Evolutionary conservation across 2,888 invertebrate species (phyloP).

Genomic region (Hirtodrosophila histrioides): DNA sequence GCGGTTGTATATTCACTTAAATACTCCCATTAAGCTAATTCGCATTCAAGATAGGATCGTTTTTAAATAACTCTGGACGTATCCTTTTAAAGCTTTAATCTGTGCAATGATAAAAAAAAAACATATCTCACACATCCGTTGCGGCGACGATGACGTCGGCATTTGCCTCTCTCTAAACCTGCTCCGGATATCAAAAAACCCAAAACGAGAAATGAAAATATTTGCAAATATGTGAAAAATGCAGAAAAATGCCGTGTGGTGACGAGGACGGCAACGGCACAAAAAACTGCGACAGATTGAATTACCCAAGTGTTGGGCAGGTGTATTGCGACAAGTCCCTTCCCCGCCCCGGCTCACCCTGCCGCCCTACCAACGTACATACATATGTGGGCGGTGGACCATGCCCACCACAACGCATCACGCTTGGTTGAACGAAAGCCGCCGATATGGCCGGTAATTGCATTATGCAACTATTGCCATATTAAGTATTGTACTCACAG

Average conservation of each 20-base stretch:
- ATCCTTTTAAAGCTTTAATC: slow-evolving; percentile 14
- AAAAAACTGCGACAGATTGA: slow-evolving; percentile 74
- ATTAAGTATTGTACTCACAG: slow-evolving; percentile 74
- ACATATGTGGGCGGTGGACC: slow-evolving; percentile 16
- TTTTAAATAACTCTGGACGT: too few relatives aligned
- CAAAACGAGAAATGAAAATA: slow-evolving; percentile 67
- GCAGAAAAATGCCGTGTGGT: slow-evolving; percentile 56
- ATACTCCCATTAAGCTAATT: not conserved
- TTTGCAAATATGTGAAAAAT: slow-evolving; percentile 77
- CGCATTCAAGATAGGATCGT: not conserved
- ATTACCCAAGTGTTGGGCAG: slow-evolving; percentile 57
- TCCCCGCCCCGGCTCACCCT: too few relatives aligned
- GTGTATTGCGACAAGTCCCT: slow-evolving; percentile 20
- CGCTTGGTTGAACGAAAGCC: slow-evolving; percentile 46
- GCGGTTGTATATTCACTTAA: too few relatives aligned
- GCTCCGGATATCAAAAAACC: slow-evolving; percentile 44
- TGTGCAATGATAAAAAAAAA: slow-evolving; percentile 6
- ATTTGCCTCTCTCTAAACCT: slow-evolving; percentile 34
- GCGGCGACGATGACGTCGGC: slow-evolving; percentile 28
- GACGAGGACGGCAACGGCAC: slow-evolving; percentile 26
- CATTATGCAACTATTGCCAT: slow-evolving; percentile 78
- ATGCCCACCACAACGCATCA: slow-evolving; percentile 40
- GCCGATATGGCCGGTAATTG: slow-evolving; percentile 72
- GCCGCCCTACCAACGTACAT: too few relatives aligned
- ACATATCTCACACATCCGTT: slow-evolving; percentile 43